Percentiles rank a stretch among this genome's conserved stretches.
Conservation (phyloP, 2,888 invertebrate genomes). For the Mycalesis mineus region DNA sequence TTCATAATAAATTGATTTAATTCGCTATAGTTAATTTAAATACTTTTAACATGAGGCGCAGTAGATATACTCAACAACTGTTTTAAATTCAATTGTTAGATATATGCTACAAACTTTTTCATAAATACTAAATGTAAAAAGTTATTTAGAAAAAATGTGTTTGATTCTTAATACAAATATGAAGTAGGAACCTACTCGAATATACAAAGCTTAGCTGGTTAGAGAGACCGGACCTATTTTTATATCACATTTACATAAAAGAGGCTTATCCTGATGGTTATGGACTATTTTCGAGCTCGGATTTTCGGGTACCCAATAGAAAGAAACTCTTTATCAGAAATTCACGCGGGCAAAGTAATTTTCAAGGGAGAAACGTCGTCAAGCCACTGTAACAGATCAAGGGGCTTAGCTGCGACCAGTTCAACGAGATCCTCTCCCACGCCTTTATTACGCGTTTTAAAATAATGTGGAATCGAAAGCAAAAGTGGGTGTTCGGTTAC, state of each 20-base stretch:
- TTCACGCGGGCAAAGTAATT: conserved; percentile 22
- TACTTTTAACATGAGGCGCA: no score
- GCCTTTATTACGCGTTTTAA: conserved; percentile 31
- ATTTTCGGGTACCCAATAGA: conserved; percentile 21
- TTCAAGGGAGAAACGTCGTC: conserved; percentile 25
- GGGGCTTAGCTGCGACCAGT: conserved; percentile 36
- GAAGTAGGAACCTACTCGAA: background rate
- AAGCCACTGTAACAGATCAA: conserved; percentile 35
- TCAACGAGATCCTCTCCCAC: conserved; percentile 29
- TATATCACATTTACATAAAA: conserved; percentile 22
- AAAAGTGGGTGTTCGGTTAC: conserved; percentile 11
- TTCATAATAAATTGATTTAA: no score
- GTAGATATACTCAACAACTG: no score
- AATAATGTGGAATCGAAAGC: conserved; percentile 15
- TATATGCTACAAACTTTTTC: no score
- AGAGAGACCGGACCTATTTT: conserved; percentile 13
- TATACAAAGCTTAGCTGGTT: background rate
- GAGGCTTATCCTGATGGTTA: conserved; percentile 20
- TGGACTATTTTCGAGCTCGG: conserved; percentile 21
- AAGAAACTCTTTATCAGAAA: conserved; percentile 23
- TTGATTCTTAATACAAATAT: no score
- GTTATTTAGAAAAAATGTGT: no score
- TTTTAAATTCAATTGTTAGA: no score
- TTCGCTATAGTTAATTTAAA: no score
- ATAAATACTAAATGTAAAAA: no score